Base-by-base conservation (phyloP, 2,113 vertebrate species). In the Amazona vittata region DNA sequence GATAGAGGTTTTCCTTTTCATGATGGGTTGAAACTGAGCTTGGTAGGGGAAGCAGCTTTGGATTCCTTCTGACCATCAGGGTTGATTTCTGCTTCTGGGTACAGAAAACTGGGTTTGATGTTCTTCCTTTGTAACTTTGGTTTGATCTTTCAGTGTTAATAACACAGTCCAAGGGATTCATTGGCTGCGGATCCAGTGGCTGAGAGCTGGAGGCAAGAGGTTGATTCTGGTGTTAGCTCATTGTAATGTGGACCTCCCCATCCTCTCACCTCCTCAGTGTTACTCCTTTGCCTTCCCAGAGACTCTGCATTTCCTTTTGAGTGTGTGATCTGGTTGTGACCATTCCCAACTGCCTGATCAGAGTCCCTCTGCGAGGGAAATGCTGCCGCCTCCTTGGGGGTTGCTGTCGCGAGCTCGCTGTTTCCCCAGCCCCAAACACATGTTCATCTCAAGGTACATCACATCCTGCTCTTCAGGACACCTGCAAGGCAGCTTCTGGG, bases 301-400 rank as follows among this genome's bases (percentile, higher is more conserved):
- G 50, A 3, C 13, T 53, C 50, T 4, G 6, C 43, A 0, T 50
- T 68, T 41, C 9, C 59, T 26, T 41, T 35, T 10, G 35, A 29
- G 35, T 2, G 2, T 2, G 4, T 29, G 24, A 15, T 6, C 33
- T 53, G 37, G 11, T 35, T 76, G 69, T n/a, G 59, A 5, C 21
- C 26, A 0, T 6, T 60, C 15, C 5, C 4, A 1, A 1, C 1
- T 3, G 19, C 15, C 46, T 25, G n/a, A 5, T 55, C 33, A 10
- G 78, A 33, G 39, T 3, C 55, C 55, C 46, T 35, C 22, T 13
- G 50, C 3, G 53, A 31, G 13, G 0, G 31, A n/a, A 64, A 6
- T 8, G 20, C 24, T 52, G 81, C 49, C 5, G 5, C 37, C 33
- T 46, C 67, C 47, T 10, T 3, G 20, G 19, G 28, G 33, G 18